Conservation (phyloP, 2,888 invertebrate genomes). For the Ellobium chinense region DNA sequence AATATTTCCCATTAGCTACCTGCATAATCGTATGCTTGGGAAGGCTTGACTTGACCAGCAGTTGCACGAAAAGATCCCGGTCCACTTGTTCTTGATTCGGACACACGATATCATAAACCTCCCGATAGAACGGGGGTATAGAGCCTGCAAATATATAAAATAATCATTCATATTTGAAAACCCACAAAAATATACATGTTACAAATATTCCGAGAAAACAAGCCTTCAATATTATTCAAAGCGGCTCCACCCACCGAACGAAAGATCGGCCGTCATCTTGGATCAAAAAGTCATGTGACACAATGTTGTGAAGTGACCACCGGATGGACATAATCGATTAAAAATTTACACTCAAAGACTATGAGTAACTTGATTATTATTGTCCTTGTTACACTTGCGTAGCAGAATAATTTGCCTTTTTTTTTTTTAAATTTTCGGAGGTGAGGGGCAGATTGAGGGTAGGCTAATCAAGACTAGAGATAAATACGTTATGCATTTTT, state of each 20-base stretch:
- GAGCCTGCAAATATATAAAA: slow-evolving; percentile 71
- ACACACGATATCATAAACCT: slow-evolving; percentile 79
- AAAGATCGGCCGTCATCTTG: slow-evolving; percentile 76
- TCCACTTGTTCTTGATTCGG: slow-evolving; percentile 79
- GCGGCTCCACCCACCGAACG: slow-evolving; percentile 64
- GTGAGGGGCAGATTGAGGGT: too few species aligned
- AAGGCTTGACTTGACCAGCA: slow-evolving; percentile 77
- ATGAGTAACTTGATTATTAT: too few species aligned
- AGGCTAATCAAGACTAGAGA: too few species aligned
- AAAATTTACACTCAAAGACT: too few species aligned
- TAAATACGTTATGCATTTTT: too few species aligned
- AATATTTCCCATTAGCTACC: too few species aligned
- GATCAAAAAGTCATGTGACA: slow-evolving; percentile 50
- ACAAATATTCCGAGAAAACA: neutral
- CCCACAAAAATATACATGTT: neutral
- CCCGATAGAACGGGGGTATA: slow-evolving; percentile 78
- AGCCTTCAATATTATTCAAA: neutral
- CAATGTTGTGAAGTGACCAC: slow-evolving; percentile 37
- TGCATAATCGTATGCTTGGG: slow-evolving; percentile 75
- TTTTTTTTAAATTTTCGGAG: too few species aligned
- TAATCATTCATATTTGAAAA: neutral
- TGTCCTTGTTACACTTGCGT: too few species aligned
- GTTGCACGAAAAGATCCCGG: slow-evolving; percentile 77
- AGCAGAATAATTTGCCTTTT: too few species aligned
- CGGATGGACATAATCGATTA: too few species aligned